Conservation (phyloP, 2,113 vertebrate species). For the Probosciger aterrimus region DNA sequence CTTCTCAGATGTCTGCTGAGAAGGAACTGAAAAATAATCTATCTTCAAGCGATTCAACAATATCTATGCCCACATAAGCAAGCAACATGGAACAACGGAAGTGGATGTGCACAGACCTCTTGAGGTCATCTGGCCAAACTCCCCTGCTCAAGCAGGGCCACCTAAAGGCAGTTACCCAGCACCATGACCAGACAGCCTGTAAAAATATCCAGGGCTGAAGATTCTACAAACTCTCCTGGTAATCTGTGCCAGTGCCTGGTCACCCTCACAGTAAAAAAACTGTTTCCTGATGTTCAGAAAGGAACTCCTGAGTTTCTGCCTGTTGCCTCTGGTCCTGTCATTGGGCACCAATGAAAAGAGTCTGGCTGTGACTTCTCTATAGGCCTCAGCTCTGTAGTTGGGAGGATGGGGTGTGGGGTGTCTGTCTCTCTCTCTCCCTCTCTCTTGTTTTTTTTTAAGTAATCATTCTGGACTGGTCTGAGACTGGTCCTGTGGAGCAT, state of each 20-base stretch:
- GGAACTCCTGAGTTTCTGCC: not conserved
- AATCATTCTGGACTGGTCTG: not conserved
- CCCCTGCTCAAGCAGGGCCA: not conserved
- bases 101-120: not conserved
- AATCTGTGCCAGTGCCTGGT: not conserved
- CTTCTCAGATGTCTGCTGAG: not conserved
- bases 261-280: not conserved
- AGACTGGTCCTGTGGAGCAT: not conserved
- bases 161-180: not conserved
- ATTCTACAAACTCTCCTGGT: not conserved
- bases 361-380: not conserved
- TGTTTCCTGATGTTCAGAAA: not conserved
- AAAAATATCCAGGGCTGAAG: not conserved
- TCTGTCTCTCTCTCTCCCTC: not conserved
- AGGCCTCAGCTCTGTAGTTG: not conserved
- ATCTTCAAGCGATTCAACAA: not conserved
- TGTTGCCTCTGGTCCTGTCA: not conserved
- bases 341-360: not conserved
- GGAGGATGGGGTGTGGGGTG: not conserved
- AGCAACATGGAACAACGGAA: not conserved
- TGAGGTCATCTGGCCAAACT: not conserved
- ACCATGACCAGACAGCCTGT: rapidly evolving
- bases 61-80: not conserved
- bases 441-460: not conserved
- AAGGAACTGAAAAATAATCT: not conserved